Percentiles rank a stretch among this genome's conserved stretches.
Evolutionary conservation across 1,140 invertebrate genomes (phyloP).

Genomic region (Caerostris extrusa): DNA sequence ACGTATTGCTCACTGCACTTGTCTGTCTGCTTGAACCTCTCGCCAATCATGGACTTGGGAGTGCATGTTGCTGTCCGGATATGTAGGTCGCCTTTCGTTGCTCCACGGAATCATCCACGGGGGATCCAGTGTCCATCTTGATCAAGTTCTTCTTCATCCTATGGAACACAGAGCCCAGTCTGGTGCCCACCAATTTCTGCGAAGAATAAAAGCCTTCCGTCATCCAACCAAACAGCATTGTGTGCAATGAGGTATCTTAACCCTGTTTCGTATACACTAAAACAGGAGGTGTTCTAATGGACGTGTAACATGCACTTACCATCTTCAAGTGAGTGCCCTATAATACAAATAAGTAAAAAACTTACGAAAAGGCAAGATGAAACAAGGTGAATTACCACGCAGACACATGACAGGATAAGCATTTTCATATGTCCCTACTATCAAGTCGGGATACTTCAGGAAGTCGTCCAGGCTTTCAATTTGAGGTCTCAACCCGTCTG

Average conservation of each 20-base stretch:
- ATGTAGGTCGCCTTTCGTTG: slow-evolving; percentile 2
- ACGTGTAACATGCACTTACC: too few species aligned
- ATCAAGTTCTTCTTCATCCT: slow-evolving; percentile 19
- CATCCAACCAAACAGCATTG: too few species aligned
- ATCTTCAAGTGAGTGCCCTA: too few species aligned
- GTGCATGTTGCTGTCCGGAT: background rate
- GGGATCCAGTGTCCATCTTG: background rate
- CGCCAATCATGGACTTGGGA: slow-evolving; percentile 32
- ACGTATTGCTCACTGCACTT: slow-evolving; percentile 11
- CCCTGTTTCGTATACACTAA: too few species aligned
- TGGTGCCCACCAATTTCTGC: background rate
- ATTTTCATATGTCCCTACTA: slow-evolving; percentile 23
- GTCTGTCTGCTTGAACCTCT: slow-evolving; percentile 33
- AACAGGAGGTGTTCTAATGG: too few species aligned
- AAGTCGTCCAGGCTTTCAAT: slow-evolving; percentile 13
- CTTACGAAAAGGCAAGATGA: too few species aligned
- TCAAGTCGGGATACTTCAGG: background rate
- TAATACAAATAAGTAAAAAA: too few species aligned
- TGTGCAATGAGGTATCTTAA: too few species aligned
- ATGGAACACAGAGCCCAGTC: background rate
- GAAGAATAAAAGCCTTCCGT: background rate
- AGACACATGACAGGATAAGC: slow-evolving; percentile 3
- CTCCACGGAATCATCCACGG: slow-evolving; percentile 34
- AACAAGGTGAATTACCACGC: background rate
- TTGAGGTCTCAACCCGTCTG: background rate